Conservation (phyloP, 2,888 invertebrate species). For the Rhamnusium bicolor region DNA sequence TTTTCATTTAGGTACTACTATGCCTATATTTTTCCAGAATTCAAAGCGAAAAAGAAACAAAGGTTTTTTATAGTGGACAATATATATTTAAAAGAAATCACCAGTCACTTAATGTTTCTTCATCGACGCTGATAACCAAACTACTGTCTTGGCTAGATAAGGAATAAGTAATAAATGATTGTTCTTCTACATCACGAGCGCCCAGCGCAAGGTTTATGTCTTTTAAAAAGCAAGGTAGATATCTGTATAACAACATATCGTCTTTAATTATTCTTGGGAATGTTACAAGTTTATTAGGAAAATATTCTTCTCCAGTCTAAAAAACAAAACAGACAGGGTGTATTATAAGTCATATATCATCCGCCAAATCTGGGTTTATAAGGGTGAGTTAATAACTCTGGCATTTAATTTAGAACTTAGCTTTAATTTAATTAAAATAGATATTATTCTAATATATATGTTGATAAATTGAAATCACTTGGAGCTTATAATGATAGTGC, state of each 20-base stretch:
- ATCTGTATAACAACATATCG: conserved; percentile 47
- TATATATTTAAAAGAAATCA: conserved; percentile 6
- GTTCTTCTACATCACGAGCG: conserved; percentile 42
- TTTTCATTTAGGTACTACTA: no score
- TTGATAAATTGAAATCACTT: no score
- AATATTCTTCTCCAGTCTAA: conserved; percentile 15
- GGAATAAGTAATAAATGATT: conserved; percentile 48
- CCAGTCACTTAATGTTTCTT: conserved; percentile 38
- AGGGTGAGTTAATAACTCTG: no score
- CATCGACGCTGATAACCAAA: conserved; percentile 24
- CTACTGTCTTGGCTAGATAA: conserved; percentile 34
- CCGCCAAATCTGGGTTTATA: no score
- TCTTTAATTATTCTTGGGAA: conserved; percentile 52
- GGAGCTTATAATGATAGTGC: no score
- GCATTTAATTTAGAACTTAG: no score
- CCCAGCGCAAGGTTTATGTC: conserved; percentile 50
- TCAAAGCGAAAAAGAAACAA: no score
- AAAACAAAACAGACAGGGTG: no score
- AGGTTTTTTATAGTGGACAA: not conserved
- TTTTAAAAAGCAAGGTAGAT: conserved; percentile 49
- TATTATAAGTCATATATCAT: no score
- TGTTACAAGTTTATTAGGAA: conserved; percentile 32
- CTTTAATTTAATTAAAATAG: no score
- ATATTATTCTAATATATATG: no score
- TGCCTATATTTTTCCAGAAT: no score